phyloP scores from a whole-genome alignment of 2,888 invertebrate species.

The Halictus ligatus region DNA sequence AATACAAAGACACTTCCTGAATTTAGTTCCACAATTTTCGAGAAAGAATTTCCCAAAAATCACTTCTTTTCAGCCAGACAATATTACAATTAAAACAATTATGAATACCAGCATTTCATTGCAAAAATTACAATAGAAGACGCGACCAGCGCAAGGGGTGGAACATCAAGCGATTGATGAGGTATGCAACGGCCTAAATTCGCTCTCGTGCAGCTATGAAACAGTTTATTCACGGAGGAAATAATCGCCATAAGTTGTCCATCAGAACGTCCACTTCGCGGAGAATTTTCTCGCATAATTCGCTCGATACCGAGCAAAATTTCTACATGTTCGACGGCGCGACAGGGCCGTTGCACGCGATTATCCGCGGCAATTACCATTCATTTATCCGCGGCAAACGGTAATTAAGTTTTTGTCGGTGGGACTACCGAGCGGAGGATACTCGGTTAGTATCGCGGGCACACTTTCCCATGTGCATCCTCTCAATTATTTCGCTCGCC shows the following conservation, averaged over 20 bases:
- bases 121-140: too few species aligned
- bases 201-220: not conserved
- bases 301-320: not conserved
- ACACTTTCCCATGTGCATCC: constrained; percentile 23
- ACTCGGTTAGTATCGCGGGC: constrained; percentile 15
- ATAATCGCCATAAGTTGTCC: not conserved
- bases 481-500: constrained; percentile 19
- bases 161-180: not conserved
- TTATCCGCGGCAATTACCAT: constrained; percentile 39
- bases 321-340: not conserved
- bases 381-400: constrained; percentile 33
- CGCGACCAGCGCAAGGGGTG: too few species aligned
- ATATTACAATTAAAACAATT: not conserved
- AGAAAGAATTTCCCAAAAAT: too few species aligned
- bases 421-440: constrained; percentile 7
- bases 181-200: not conserved
- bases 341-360: not conserved
- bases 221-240: not conserved
- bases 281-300: not conserved
- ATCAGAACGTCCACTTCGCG: not conserved
- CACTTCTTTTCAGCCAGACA: too few species aligned
- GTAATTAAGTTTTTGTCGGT: constrained; percentile 38
- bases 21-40: too few species aligned
- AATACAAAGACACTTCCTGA: too few species aligned
- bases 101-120: not conserved